Conservation (phyloP, 2,888 invertebrate species). For the Ormia ochracea region DNA sequence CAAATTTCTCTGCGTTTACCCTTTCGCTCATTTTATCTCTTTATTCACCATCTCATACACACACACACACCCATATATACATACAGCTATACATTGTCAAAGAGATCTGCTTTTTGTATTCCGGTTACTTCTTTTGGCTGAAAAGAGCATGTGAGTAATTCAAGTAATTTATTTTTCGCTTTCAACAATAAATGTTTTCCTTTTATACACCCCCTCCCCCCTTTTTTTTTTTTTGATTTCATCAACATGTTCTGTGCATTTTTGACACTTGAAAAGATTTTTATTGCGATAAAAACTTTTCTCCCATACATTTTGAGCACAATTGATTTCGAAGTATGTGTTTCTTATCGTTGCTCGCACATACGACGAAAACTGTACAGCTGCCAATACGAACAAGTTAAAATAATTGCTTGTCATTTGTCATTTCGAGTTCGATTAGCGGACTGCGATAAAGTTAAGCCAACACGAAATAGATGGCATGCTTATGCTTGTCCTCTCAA, state of each 20-base stretch:
- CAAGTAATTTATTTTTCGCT: constrained; percentile 10
- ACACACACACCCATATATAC: no score
- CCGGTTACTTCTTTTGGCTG: neutral
- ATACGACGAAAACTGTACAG: neutral
- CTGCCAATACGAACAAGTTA: neutral
- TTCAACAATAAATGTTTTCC: neutral
- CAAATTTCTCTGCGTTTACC: neutral
- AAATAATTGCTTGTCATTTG: constrained; percentile 10
- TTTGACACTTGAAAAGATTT: constrained; percentile 28
- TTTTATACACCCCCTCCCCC: neutral
- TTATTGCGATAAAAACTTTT: neutral
- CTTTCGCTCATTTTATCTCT: neutral
- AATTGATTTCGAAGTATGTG: neutral
- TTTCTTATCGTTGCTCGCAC: neutral
- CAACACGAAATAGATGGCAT: neutral
- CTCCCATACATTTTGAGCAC: neutral
- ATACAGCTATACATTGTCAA: no score
- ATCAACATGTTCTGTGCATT: neutral
- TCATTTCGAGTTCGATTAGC: neutral
- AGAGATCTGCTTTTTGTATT: neutral
- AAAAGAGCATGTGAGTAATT: constrained; percentile 25
- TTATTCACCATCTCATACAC: neutral
- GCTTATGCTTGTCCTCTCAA: neutral
- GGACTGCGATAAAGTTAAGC: neutral
- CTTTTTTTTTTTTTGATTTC: constrained; percentile 7